These are phyloP conservation scores for Carlito syrichta DNA, from an alignment of 2,113 vertebrate species.

Conservation along the genomic window DNA sequence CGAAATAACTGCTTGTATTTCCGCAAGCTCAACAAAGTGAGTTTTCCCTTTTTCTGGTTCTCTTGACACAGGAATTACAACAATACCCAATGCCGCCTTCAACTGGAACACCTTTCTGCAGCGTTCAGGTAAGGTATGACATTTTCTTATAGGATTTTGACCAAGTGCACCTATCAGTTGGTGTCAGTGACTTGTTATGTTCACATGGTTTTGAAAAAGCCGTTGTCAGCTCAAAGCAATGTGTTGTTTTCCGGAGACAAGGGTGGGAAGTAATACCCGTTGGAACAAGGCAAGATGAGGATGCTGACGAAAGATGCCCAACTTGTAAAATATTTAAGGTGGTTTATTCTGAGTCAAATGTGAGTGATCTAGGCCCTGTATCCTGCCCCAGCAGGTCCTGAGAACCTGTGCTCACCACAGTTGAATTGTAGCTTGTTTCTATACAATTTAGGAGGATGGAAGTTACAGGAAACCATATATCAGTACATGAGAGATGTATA, in stretches of 20 bases:
- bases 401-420: no score
- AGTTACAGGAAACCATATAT: no score
- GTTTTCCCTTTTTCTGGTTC: background rate
- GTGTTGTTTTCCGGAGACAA: background rate
- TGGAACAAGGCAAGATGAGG: background rate
- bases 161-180: accelerated
- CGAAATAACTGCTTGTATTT: accelerated
- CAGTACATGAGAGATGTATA: no score
- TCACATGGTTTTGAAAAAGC: background rate
- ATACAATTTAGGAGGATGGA: no score
- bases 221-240: background rate
- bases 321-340: no score
- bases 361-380: no score
- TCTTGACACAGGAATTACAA: slow-evolving; percentile 85
- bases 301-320: no score
- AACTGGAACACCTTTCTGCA: slow-evolving; percentile 89
- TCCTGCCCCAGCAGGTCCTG: no score
- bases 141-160: accelerated
- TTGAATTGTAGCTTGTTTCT: no score
- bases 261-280: accelerated
- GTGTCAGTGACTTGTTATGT: accelerated
- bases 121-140: slow-evolving; percentile 84
- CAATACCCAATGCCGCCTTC: slow-evolving; percentile 81
- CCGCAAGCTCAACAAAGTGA: accelerated
- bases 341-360: no score